phyloP scores from a whole-genome alignment of 1,140 invertebrate species.

The Micrasema minimum region DNA sequence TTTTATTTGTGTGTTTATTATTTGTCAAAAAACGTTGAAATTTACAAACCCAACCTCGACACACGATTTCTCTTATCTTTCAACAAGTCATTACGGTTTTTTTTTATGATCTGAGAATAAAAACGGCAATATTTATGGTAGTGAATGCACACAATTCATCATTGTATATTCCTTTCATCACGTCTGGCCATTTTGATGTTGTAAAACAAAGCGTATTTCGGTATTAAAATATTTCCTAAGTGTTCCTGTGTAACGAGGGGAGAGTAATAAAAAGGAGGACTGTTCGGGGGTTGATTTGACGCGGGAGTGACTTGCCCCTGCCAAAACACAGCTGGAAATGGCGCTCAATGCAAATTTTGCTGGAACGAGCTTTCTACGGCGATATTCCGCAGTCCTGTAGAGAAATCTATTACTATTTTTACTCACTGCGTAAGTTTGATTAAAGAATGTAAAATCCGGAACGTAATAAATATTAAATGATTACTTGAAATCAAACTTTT shows the following conservation, averaged over 20 bases:
- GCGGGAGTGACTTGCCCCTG: background rate
- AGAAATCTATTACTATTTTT: background rate
- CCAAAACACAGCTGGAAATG: conserved; percentile 3
- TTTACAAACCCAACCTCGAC: too few relatives aligned
- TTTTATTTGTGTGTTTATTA: too few relatives aligned
- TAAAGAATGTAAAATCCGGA: too few relatives aligned
- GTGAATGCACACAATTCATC: too few relatives aligned
- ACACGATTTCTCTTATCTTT: too few relatives aligned
- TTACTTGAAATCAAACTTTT: too few relatives aligned
- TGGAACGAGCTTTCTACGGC: conserved; percentile 8
- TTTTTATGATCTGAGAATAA: too few relatives aligned
- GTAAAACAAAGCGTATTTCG: background rate
- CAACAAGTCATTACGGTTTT: too few relatives aligned
- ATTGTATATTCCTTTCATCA: background rate
- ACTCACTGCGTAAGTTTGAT: background rate
- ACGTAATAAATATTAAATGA: too few relatives aligned
- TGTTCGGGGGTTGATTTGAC: conserved; percentile 11
- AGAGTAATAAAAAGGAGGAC: background rate
- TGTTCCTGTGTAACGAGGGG: background rate
- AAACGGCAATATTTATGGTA: too few relatives aligned
- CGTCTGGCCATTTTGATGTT: background rate
- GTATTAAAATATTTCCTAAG: background rate
- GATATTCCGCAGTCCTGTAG: background rate
- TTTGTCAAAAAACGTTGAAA: too few relatives aligned
- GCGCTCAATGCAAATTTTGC: conserved; percentile 21